Evolutionary conservation across 1,140 invertebrate species (phyloP), one percentile per base, ranked within the genome.

Genomic region (Aradophagus sp.): DNA sequence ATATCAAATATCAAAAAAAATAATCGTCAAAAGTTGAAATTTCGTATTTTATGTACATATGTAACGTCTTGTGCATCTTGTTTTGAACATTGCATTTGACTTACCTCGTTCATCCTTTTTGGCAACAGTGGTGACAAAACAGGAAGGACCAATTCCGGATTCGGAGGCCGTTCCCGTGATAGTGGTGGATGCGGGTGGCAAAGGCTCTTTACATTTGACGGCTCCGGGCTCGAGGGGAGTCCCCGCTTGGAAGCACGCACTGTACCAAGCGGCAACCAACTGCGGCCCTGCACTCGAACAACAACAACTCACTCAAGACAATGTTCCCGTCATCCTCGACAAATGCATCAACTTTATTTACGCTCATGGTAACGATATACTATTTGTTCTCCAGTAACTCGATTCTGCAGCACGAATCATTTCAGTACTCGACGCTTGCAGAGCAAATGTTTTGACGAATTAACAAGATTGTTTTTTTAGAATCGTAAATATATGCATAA

Each of bases 341-440:
- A 96, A 95, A 80, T 97, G 95, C 82, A 91, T 96, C 29, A 95
- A 93, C 76, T 96, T 95, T 76, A 91, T 97, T 52, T 93, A 93
- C 71, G 89, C 91, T 10, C 89, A 96, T 80, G 95, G 93, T 93
- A 86, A 56, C 12, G 1, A 17, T 20, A 10, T 5, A 19, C 3
- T 5, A 23, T 59, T 59, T 45, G 0, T 27, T 44, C 20, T 12
- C 11, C 16, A 38, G 15, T n/a, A 50, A 50, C 1, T 31, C n/a
- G 26, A 5, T 38, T 38, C 8, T 2, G 31, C 2, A 1, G 12
- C 31, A 14, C 14, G 11, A 35, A 4, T 35, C 16, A 1, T 8
- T n/a, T n/a, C n/a, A n/a, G n/a, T n/a, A n/a, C n/a, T n/a, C n/a
- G n/a, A n/a, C n/a, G n/a, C n/a, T n/a, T n/a, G n/a, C n/a, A n/a